Percentiles rank a stretch among this genome's conserved stretches.
Evolutionary conservation across 2,113 vertebrate genomes (phyloP).

Genomic region (Oceanodroma tethys): DNA sequence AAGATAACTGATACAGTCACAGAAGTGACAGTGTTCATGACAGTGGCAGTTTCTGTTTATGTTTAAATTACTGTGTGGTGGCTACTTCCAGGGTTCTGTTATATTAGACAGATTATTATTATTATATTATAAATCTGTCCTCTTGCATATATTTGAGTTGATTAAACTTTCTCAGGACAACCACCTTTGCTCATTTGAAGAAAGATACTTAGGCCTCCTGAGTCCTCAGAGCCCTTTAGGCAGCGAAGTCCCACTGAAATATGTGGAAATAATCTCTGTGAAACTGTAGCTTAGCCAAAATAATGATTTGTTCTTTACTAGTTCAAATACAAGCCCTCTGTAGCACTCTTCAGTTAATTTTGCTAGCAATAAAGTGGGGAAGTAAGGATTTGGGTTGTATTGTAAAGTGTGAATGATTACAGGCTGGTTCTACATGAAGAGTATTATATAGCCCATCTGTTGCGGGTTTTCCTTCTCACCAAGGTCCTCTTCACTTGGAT

Average conservation of each 20-base stretch:
- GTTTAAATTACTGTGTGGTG: background rate
- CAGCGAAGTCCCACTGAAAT: background rate
- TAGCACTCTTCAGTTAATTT: background rate
- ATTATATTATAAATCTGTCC: background rate
- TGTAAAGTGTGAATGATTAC: background rate
- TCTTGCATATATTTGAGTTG: background rate
- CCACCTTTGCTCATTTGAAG: background rate
- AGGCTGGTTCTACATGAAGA: background rate
- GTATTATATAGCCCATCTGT: background rate
- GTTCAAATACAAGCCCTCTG: background rate
- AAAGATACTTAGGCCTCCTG: background rate
- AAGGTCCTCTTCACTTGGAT: too few relatives aligned
- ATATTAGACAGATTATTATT: too few relatives aligned
- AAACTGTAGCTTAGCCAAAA: background rate
- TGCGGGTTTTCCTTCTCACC: background rate
- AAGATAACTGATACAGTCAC: background rate
- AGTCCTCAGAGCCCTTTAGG: background rate
- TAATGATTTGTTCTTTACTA: background rate
- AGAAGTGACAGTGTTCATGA: background rate
- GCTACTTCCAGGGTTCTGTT: background rate
- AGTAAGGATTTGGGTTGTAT: background rate
- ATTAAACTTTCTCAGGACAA: background rate
- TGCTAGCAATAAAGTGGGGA: background rate
- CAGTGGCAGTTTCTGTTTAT: background rate
- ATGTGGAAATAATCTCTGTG: background rate